Evolutionary conservation across 2,113 vertebrate species (phyloP).

Genomic region (Isichthys henryi): DNA sequence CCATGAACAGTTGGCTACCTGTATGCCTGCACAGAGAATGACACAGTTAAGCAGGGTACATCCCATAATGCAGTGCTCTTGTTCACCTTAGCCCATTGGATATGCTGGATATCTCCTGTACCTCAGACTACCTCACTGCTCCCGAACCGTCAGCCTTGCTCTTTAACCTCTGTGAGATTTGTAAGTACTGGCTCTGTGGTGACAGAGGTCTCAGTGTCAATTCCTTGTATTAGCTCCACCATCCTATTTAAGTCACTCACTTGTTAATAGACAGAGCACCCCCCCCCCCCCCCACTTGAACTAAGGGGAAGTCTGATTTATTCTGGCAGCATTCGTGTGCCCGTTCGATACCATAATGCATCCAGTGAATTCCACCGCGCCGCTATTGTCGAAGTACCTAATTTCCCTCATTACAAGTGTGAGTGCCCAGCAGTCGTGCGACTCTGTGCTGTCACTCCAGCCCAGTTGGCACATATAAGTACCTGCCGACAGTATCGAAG

Average conservation of each 20-base stretch:
- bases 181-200: conserved; percentile 1
- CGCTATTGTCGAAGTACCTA: background rate
- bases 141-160: background rate
- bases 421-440: background rate
- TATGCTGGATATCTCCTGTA: background rate
- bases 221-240: background rate
- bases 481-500: conserved; percentile 44
- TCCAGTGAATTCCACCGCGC: background rate
- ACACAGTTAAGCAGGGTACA: background rate
- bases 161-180: background rate
- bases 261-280: background rate
- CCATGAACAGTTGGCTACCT: background rate
- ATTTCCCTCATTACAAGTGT: background rate
- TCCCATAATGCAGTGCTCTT: background rate
- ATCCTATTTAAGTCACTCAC: conserved; percentile 17
- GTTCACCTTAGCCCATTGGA: background rate
- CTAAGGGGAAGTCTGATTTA: background rate
- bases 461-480: conserved; percentile 49
- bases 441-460: background rate
- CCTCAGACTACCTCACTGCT: background rate
- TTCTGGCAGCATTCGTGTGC: background rate
- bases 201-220: background rate
- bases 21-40: background rate
- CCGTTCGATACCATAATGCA: background rate
- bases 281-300: background rate